Base-by-base conservation (phyloP, 2,797 vertebrate genomes). In the Epinephelus malabaricus region DNA sequence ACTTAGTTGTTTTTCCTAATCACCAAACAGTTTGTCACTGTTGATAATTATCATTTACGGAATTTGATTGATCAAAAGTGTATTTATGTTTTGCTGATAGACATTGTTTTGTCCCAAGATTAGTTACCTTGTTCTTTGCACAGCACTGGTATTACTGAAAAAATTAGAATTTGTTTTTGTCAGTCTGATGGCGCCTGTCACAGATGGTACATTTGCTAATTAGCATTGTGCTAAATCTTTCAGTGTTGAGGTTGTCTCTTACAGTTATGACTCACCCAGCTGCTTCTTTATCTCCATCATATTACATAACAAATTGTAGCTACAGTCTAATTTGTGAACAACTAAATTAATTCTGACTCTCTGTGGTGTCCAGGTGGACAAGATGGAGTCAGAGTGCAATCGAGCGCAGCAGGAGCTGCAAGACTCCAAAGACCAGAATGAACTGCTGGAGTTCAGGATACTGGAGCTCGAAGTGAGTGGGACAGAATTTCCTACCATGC, bases 381-480 rank as follows among this genome's bases (percentile, higher is more conserved):
- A 98, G 91, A 49, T 96, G 86, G 97, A 99, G 21, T 88, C 91
- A 43, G 98, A 98, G 60, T 95, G 92, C 83, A 93, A 77, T 81
- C 96, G 97, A 40, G 86, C 96, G 34, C 97, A 99, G 67, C 95
- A 97, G 89, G 98, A 99, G 83, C 95, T 99, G 6, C 98, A 99
- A 83, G 98, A 99, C 91, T 98, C 98, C 47, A 96, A 95, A 90
- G 98, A 99, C 93, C 98, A 99, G 95, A 99, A 99, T 19, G 98
- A 99, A 73, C 96, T 99, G 65, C 90, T 99, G 80, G 98, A 99
- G 90, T 99, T 99, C 90, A 96, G 98, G 88, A 99, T 99, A 86
- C 94, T 99, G 55, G 98, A 99, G 88, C 95, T 99, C 43, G 98
- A 99, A 96, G 98, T 99, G 92, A 95, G 87, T 34, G 38, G 30